Evolutionary conservation across 2,888 invertebrate species (phyloP).

Genomic region (Eupithecia subumbrata): DNA sequence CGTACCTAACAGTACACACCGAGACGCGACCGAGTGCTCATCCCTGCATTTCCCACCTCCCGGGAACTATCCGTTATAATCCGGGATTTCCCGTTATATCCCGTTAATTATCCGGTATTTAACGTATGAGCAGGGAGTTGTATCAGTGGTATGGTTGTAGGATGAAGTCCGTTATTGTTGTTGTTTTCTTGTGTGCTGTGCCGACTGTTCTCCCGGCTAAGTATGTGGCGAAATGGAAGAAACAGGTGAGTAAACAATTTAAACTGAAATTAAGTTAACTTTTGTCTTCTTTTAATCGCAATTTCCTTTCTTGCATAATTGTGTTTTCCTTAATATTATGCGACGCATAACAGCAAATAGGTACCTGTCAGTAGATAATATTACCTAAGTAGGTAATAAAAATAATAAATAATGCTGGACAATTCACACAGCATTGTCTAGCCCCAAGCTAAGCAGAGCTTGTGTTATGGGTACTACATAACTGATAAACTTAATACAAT

Average conservation of each 20-base stretch:
- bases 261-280: background rate
- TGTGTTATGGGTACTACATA: no score
- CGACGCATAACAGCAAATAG: background rate
- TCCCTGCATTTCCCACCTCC: constrained; percentile 42
- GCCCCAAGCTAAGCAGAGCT: no score
- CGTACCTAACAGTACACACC: constrained; percentile 72
- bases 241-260: constrained; percentile 82
- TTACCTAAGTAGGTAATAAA: no score
- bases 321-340: background rate
- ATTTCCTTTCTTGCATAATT: background rate
- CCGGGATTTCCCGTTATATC: constrained; percentile 19
- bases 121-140: constrained; percentile 16
- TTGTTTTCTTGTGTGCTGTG: constrained; percentile 58
- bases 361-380: no score
- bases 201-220: constrained; percentile 73
- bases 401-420: no score
- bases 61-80: constrained; percentile 27
- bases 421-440: no score
- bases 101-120: constrained; percentile 4
- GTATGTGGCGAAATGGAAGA: constrained; percentile 92
- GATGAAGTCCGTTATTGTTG: constrained; percentile 56
- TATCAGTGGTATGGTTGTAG: constrained; percentile 30
- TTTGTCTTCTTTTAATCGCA: background rate
- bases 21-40: constrained; percentile 53
- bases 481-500: no score